A percentile compares a stretch with the other conserved stretches of the same genome.
phyloP scores from a whole-genome alignment of 2,113 vertebrate species.

The Vulpes ferrilata region DNA sequence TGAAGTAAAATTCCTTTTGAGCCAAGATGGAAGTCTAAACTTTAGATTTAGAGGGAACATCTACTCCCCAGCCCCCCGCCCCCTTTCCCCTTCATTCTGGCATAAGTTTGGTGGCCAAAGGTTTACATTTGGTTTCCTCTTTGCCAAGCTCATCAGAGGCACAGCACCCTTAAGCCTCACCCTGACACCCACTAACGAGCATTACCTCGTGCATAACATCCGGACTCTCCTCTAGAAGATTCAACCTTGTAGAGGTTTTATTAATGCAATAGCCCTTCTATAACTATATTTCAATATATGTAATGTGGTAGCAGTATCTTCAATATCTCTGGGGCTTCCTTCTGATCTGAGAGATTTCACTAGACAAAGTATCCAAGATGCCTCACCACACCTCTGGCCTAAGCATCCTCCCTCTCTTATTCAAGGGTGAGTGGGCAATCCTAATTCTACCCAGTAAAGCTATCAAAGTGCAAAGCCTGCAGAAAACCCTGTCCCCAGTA shows the following conservation, averaged over 20 bases:
- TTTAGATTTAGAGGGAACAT: neutral
- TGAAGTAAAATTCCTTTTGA: neutral
- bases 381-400: neutral
- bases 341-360: neutral
- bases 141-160: neutral
- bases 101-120: neutral
- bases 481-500: neutral
- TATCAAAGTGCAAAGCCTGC: neutral
- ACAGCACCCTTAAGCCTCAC: neutral
- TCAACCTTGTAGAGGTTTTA: neutral
- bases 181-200: neutral
- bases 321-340: neutral
- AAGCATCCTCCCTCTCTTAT: neutral
- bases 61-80: neutral
- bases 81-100: neutral
- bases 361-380: neutral
- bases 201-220: neutral
- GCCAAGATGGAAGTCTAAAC: slow-evolving; percentile 17
- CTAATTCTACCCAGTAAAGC: neutral
- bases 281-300: neutral
- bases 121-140: neutral
- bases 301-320: neutral
- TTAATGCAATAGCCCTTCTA: neutral
- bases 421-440: neutral
- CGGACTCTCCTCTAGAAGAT: neutral